phyloP scores from a whole-genome alignment of 2,113 vertebrate genomes.

The Nerophis lumbriciformis region DNA sequence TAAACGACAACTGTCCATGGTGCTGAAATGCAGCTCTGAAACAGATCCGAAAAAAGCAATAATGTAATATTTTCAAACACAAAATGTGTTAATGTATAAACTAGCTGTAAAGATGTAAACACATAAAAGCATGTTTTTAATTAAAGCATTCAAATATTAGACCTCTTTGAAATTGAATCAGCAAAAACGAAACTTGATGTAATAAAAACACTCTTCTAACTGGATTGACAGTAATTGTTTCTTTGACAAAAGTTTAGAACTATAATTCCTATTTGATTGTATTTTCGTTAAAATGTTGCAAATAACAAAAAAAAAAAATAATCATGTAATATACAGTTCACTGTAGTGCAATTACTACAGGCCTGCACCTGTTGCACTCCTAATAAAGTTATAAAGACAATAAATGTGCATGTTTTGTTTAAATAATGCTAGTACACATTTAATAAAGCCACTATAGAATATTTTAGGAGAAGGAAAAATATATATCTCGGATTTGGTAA shows the following conservation, averaged over 20 bases:
- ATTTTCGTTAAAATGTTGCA: not conserved
- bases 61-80: not conserved
- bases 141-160: too few species aligned
- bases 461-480: not conserved
- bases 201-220: too few species aligned
- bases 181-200: too few species aligned
- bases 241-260: not conserved
- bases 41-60: not conserved
- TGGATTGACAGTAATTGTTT: too few species aligned
- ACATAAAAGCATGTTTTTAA: too few species aligned
- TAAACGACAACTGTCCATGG: constrained; percentile 68
- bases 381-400: constrained; percentile 2
- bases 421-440: too few species aligned
- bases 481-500: not conserved
- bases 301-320: too few species aligned
- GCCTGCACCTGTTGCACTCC: constrained; percentile 51
- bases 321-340: too few species aligned
- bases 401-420: not conserved
- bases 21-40: constrained; percentile 60
- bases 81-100: too few species aligned
- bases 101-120: too few species aligned
- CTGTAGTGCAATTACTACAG: not conserved
- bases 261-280: not conserved
- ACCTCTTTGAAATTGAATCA: too few species aligned
- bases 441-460: not conserved